phyloP scores from a whole-genome alignment of 2,888 invertebrate genomes.

The Schizaphis graminum region DNA sequence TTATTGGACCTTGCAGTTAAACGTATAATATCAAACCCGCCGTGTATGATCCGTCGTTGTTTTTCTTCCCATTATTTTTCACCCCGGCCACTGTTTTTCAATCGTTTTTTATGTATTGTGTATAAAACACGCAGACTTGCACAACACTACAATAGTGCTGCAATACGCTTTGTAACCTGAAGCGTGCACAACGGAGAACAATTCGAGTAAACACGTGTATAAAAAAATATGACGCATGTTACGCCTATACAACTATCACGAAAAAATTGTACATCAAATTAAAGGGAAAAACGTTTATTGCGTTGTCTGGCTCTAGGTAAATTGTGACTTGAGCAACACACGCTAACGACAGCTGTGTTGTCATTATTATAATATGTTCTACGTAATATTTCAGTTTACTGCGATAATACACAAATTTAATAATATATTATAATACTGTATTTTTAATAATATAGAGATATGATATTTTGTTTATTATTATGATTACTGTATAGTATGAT shows the following conservation, averaged over 20 bases:
- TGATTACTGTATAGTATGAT: too few species aligned
- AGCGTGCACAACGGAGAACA: background rate
- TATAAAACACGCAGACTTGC: background rate
- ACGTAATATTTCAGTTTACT: background rate
- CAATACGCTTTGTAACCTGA: background rate
- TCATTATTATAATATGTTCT: background rate
- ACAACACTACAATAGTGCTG: background rate
- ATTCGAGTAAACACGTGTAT: background rate
- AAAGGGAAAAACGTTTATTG: background rate
- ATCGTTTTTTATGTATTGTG: background rate
- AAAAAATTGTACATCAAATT: background rate
- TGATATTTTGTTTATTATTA: too few species aligned
- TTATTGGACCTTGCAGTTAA: background rate
- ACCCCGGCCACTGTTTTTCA: constrained; percentile 4
- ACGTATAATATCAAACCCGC: background rate
- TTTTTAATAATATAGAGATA: too few species aligned
- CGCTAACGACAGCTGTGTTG: background rate
- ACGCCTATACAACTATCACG: background rate
- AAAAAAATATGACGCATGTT: background rate
- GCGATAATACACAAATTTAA: background rate
- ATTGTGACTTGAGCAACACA: background rate
- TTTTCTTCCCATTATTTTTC: background rate
- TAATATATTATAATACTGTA: too few species aligned
- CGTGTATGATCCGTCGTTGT: too few species aligned
- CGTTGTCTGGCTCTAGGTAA: background rate